Percentiles rank a stretch among this genome's conserved stretches.
Conservation (phyloP, 2,888 invertebrate species). For the Malacosoma neustria region DNA sequence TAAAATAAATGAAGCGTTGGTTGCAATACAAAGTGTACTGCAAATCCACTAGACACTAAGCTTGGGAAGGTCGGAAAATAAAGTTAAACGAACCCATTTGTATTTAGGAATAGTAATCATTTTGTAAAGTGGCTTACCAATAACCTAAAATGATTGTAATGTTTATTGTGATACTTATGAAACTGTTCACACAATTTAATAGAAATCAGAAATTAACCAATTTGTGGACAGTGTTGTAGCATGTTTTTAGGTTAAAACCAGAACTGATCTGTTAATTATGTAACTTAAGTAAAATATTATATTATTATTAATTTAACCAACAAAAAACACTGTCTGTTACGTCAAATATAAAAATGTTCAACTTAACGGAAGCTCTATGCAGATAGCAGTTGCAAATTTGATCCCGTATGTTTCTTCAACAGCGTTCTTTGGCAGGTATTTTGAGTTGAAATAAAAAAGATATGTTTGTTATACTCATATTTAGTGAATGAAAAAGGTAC, state of each 20-base stretch:
- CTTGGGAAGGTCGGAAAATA: slow-evolving; percentile 92
- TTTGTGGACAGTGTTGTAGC: too few relatives aligned
- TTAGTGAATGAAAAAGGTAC: neutral
- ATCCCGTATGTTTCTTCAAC: neutral
- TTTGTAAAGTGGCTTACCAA: slow-evolving; percentile 3
- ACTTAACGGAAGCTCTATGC: too few relatives aligned
- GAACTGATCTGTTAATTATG: too few relatives aligned
- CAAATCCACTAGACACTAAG: slow-evolving; percentile 96
- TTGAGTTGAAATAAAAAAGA: neutral
- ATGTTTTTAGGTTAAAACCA: too few relatives aligned
- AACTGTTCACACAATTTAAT: slow-evolving; percentile 12
- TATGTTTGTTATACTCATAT: neutral
- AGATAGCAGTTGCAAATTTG: too few relatives aligned
- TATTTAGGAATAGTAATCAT: neutral
- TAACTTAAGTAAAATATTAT: too few relatives aligned
- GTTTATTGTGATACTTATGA: slow-evolving; percentile 9
- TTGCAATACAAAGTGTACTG: slow-evolving; percentile 92
- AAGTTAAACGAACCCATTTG: slow-evolving; percentile 14
- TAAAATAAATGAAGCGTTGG: slow-evolving; percentile 94
- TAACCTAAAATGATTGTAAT: slow-evolving; percentile 13
- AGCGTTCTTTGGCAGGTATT: neutral
- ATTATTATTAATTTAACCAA: too few relatives aligned
- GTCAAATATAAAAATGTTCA: too few relatives aligned
- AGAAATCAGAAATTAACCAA: too few relatives aligned
- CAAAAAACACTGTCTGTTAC: too few relatives aligned